phyloP scores from a whole-genome alignment of 2,113 vertebrate species.

The cattle (Bos taurus) region ARS-UCD2.0 NW_020192292.1:1654501-1655000 shows the following conservation, averaged over 20 bases:
- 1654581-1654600: neutral
- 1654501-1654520: neutral
- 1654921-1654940: neutral
- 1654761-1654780: neutral
- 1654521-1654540: neutral
- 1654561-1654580: neutral
- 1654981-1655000: neutral
- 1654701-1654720: neutral
- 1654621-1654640: neutral
- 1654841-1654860: neutral
- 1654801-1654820: neutral
- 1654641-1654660: conserved; percentile 5
- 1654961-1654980: neutral
- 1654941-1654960: neutral
- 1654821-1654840: neutral
- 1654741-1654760: neutral
- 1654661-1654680: neutral
- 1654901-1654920: neutral
- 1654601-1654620: neutral
- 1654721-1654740: neutral
- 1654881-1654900: neutral
- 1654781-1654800: neutral
- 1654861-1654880: neutral
- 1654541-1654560: neutral
- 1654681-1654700: neutral